Base-by-base conservation (phyloP, 2,797 vertebrate species). In the Triplophysa yarkandensis region DNA sequence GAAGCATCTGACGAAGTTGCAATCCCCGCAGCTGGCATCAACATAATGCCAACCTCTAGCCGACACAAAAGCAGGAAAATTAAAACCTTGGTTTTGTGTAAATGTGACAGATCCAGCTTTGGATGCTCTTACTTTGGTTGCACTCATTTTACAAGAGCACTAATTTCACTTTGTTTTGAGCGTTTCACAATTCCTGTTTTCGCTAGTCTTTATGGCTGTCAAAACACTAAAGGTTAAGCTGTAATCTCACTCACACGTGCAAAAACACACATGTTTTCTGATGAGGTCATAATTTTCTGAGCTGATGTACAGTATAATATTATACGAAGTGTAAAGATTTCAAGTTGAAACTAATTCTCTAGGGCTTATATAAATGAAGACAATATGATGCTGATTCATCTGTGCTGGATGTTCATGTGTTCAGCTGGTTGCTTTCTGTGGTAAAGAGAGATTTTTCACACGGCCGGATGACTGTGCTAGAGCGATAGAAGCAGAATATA, bases 31-130 rank as follows among this genome's bases (percentile, higher is more conserved):
- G 55, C 60, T 54, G 66, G 66, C 69, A 70, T 68, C 73, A 39
- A 21, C 41, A 60, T 61, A 74, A 71, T 39, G 58, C 23, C 75
- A 70, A 76, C 73, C 69, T 76, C 66, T 76, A 78, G 76, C 46
- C 28, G 52, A 50, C 58, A 62, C 36, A 76, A 73, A 70, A 71
- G 48, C 2, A 7, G 54, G 69, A 66, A 77, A 81, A 70, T 77
- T 74, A 77, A 65, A 69, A 78, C 76, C 65, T 76, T 52, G 36
- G 32, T 69, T 50, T 58, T 71, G 46, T 60, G 36, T 71, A 72
- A 69, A 46, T 32, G 9, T 44, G 55, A 74, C 55, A 58, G 54
- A 73, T 78, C 54, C 44, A 30, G 63, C 57, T 71, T 66, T 61
- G 7, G 14, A 28, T 58, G 41, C 36, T 23, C 21, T 41, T 64